phyloP scores from a whole-genome alignment of 2,888 invertebrate genomes.

The Fragum sueziense region DNA sequence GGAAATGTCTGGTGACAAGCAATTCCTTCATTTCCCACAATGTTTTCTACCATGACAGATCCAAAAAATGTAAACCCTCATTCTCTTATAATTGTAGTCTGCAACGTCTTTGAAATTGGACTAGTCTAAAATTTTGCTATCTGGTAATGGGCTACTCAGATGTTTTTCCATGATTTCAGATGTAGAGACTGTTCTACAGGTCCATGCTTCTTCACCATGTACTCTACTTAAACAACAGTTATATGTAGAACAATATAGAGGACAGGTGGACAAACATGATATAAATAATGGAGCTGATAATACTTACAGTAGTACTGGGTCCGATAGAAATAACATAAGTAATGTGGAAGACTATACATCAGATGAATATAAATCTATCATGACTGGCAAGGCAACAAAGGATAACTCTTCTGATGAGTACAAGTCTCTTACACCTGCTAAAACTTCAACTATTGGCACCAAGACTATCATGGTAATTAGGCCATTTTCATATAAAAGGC shows the following conservation, averaged over 20 bases:
- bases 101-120: too few species aligned
- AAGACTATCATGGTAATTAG: background rate
- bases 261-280: background rate
- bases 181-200: conserved; percentile 16
- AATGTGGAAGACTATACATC: too few species aligned
- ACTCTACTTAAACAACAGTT: background rate
- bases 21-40: background rate
- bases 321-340: too few species aligned
- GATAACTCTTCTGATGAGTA: background rate
- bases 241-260: conserved; percentile 10
- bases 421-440: background rate
- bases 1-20: background rate
- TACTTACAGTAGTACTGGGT: too few species aligned
- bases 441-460: background rate
- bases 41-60: background rate
- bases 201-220: conserved; percentile 15
- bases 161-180: conserved; percentile 8
- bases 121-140: background rate
- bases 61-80: background rate
- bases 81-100: background rate
- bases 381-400: too few species aligned
- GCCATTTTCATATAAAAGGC: too few species aligned
- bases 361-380: too few species aligned
- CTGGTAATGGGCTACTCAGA: background rate
- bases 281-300: background rate